Evolutionary conservation across 2,113 vertebrate species (phyloP), one percentile per base, ranked within the genome.

Genomic region (Pterocles burchelli): DNA sequence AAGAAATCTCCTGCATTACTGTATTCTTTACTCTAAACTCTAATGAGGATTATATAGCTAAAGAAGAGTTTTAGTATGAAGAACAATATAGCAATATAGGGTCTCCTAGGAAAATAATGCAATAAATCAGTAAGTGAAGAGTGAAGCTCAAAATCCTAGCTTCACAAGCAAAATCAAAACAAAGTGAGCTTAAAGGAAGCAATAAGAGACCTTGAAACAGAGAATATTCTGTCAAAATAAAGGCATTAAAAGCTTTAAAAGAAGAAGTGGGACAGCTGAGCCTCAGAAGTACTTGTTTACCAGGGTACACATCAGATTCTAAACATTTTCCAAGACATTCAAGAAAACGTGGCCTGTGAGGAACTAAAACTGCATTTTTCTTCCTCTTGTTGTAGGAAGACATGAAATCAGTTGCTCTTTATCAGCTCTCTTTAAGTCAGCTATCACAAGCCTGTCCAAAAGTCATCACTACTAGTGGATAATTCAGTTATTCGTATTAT

Each of bases 141-240:
- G 28, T 9, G 14, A 85, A 75, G 72, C 72, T 93, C 82, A 91
- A 88, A 93, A 94, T 93, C 67, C 17, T 84, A 13, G 29, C 90
- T 93, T 72, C 61, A 48, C 59, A 83, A 81, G 55, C 28, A 76
- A 93, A 80, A 77, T 66, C 46, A 80, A 91, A 96, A 83, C 34
- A 74, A 58, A 83, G 24, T 54, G 58, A 88, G 43, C 36, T 90
- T 88, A 63, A 58, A 77, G 62, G 48, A 88, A 63, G 29, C 59
- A 72, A 28, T 73, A 4, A 2, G 38, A 93, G 84, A 85, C 59
- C 67, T 91, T 67, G 38, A 88, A 95, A 88, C 38, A 77, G 55
- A 34, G 67, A 88, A 43, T 38, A 33, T 90, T 96, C 63, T 91
- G 59, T 77, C 48, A 81, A 84, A 93, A 67, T 73, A 74, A 86